Base-by-base conservation (phyloP, 2,888 invertebrate genomes). In the Meliscaeva auricollis region DNA sequence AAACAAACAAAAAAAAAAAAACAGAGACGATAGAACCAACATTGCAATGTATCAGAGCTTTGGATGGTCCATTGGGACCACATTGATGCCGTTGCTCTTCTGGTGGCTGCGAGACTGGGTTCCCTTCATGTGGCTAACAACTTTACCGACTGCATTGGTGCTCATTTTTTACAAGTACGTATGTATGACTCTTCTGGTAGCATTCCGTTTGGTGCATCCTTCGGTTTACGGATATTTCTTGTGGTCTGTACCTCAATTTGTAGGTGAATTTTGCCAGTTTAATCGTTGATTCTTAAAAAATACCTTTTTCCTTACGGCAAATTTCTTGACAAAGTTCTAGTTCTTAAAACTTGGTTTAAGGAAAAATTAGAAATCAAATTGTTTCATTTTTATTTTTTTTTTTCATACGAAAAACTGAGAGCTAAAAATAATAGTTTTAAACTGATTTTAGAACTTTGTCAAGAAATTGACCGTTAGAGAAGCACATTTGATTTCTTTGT, bases 41-140 rank as follows among this genome's bases (percentile, higher is more conserved):
- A 93, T 94, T 58, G 92, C 93, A 13, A 92, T 94, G 90, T 88
- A 92, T 73, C 94, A 94, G 88, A 93, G 92, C 87, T 88, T 93
- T 15, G 93, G 93, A 44, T 93, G 94, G 93, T 93, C 93, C n/a
- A 72, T 92, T 17, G 94, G 93, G 26, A 91, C 93, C 17, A 91
- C 93, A 48, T 38, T 93, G 79, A 92, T 94, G 91, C 93, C 94
- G 0, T 79, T 94, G 77, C 88, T 94, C 7, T 93, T 91, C 89
- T 94, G 94, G 94, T 90, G 90, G 87, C 88, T 92, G 17, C 90
- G 93, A 80, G 92, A 93, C 88, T 94, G 94, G 94, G 88, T 91
- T 54, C 89, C 91, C 60, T 93, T 93, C 87, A 91, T 93, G 89
- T 90, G 93, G 89, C 88, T 93, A 13, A 93, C 93, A 32, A 93